A percentile compares a stretch with the other conserved stretches of the same genome.
These are phyloP conservation scores for Mionectes macconnelli DNA, from an alignment of 2,113 vertebrate species.

Conservation along the genomic window DNA sequence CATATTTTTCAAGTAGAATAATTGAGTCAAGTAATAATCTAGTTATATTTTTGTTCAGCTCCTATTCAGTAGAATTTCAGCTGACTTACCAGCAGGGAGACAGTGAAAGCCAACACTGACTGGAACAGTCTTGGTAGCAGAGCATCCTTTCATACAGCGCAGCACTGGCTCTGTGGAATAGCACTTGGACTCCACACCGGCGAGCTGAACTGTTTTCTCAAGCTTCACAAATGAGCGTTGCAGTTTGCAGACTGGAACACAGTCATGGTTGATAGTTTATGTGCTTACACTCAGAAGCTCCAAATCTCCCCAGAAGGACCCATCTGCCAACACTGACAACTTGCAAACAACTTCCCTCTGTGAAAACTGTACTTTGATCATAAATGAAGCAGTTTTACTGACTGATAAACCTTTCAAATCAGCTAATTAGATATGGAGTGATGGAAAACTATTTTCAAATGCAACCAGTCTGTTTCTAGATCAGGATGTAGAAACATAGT, in stretches of 20 bases:
- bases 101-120: conserved; percentile 78
- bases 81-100: conserved; percentile 67
- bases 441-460: background rate
- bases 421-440: background rate
- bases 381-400: background rate
- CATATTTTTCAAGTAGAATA: background rate
- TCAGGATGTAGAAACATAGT: background rate
- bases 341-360: background rate
- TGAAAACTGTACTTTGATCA: background rate
- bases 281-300: rapidly evolving
- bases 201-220: background rate
- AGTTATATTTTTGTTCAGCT: background rate
- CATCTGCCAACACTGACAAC: background rate
- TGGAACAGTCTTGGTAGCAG: conserved; percentile 36
- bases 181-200: background rate
- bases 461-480: background rate
- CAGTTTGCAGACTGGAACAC: conserved; percentile 59
- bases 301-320: background rate
- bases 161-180: conserved; percentile 30
- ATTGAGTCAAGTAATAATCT: background rate
- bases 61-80: background rate
- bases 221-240: conserved; percentile 31
- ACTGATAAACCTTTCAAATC: background rate
- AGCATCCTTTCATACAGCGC: conserved; percentile 61
- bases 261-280: rapidly evolving